Percentiles rank a stretch among this genome's conserved stretches.
These are phyloP conservation scores for Acrocephalus arundinaceus DNA, from an alignment of 2,113 vertebrate species.

Conservation along the genomic window DNA sequence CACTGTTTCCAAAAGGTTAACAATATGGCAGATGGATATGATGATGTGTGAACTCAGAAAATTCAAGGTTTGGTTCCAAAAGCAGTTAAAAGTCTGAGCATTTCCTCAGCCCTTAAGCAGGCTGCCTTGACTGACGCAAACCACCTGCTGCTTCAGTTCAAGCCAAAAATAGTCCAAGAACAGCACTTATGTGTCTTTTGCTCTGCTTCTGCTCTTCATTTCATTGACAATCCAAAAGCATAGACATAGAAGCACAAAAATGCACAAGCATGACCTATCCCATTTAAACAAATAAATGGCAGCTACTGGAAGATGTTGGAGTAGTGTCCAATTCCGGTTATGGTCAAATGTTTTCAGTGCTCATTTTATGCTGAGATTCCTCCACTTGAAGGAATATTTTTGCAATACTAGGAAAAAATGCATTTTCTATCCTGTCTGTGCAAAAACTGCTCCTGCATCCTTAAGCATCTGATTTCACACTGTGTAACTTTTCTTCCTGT, in stretches of 20 bases:
- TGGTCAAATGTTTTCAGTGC: neutral
- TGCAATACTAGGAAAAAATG: neutral
- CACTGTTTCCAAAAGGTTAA: constrained; percentile 12
- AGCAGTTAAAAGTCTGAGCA: constrained; percentile 14
- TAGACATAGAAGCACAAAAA: neutral
- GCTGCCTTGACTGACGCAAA: constrained; percentile 19
- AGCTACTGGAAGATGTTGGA: neutral
- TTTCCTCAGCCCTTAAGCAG: neutral
- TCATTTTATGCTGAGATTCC: neutral
- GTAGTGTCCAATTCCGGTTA: neutral
- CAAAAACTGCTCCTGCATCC: neutral
- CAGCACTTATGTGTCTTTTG: neutral
- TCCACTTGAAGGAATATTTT: neutral
- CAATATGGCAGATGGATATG: constrained; percentile 7
- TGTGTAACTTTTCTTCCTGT: neutral
- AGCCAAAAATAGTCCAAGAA: constrained; percentile 24
- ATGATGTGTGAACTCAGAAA: constrained; percentile 1
- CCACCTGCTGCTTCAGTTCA: constrained; percentile 47
- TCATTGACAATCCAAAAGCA: neutral
- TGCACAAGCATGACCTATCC: neutral
- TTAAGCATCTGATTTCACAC: constrained; percentile 7
- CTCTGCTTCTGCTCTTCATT: neutral
- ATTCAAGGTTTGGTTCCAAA: constrained; percentile 29
- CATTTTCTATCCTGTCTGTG: neutral
- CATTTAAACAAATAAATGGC: neutral